phyloP scores from a whole-genome alignment of 2,797 vertebrate species.

The Pipistrellus pipistrellus region DNA sequence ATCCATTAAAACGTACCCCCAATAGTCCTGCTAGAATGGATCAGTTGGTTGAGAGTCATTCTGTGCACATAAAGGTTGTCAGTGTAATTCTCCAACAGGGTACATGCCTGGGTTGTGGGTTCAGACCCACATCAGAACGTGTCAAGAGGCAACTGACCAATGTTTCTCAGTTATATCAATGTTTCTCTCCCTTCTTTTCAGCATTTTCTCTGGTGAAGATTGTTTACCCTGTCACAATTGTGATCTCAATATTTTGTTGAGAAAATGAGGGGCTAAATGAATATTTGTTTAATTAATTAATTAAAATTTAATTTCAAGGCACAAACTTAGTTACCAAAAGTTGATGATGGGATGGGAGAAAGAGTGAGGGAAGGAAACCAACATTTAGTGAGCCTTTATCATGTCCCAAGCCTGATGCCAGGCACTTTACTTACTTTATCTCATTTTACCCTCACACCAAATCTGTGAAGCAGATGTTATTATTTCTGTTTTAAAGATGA shows the following conservation, averaged over 20 bases:
- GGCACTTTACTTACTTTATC: not conserved
- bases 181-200: not conserved
- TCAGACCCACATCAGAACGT: rapidly evolving
- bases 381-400: not conserved
- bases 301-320: not conserved
- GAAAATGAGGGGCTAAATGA: not conserved
- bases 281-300: not conserved
- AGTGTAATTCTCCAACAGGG: not conserved
- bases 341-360: not conserved
- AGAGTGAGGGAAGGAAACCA: not conserved
- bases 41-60: not conserved
- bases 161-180: not conserved
- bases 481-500: not conserved
- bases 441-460: constrained; percentile 20
- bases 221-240: not conserved
- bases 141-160: not conserved
- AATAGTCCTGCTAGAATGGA: not conserved
- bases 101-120: not conserved
- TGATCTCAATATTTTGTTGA: not conserved
- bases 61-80: not conserved
- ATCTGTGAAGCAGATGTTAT: constrained; percentile 32
- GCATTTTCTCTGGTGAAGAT: not conserved
- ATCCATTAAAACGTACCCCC: not conserved
- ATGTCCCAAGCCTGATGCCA: not conserved
- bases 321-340: not conserved